Percentiles rank a stretch among this genome's conserved stretches.
Evolutionary conservation across 2,888 invertebrate species (phyloP).

Genomic region (Heliothis peltigera): DNA sequence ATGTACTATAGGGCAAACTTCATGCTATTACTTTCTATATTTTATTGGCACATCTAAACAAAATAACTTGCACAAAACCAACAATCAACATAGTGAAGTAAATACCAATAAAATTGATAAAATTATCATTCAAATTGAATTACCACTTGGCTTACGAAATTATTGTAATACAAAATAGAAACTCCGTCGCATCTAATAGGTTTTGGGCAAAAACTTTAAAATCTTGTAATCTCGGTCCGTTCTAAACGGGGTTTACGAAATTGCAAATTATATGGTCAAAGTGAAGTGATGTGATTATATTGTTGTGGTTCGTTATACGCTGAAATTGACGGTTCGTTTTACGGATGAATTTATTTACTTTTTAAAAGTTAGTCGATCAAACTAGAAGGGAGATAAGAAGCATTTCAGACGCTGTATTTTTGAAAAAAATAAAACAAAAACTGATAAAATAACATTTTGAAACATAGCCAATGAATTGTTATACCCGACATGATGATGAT

Average conservation of each 20-base stretch:
- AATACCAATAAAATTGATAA: slow-evolving; percentile 11
- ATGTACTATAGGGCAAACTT: too few species aligned
- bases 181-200: slow-evolving; percentile 35
- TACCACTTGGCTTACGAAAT: slow-evolving; percentile 20
- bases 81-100: background rate
- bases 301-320: slow-evolving; percentile 22
- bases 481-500: too few species aligned
- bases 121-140: slow-evolving; percentile 30
- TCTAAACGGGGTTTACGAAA: slow-evolving; percentile 37
- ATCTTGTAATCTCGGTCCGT: slow-evolving; percentile 38
- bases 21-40: background rate
- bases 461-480: background rate
- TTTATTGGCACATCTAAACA: background rate
- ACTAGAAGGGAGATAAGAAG: too few species aligned
- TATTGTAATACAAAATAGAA: slow-evolving; percentile 29
- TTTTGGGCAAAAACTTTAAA: slow-evolving; percentile 38
- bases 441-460: background rate
- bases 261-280: slow-evolving; percentile 43
- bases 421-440: too few species aligned
- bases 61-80: background rate
- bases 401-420: too few species aligned
- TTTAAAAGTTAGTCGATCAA: too few species aligned
- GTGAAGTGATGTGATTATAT: slow-evolving; percentile 40
- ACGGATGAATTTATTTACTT: background rate
- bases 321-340: slow-evolving; percentile 20